Evolutionary conservation across 2,888 invertebrate genomes (phyloP), one percentile per base, ranked within the genome.

Genomic region (Heliconius cydno): DNA sequence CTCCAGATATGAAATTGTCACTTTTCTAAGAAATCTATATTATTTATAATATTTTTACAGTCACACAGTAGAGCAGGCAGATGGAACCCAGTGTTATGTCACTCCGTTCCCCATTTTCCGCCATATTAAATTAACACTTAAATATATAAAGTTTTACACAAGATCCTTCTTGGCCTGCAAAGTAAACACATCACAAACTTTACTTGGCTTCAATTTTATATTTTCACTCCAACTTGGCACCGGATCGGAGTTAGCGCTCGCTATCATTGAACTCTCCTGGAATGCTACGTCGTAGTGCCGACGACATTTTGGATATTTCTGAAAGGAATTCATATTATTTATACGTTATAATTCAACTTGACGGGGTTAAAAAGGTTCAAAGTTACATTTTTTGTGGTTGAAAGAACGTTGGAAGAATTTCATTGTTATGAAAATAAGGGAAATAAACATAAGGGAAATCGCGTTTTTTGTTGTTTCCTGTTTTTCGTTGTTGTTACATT

Each of bases 231-330:
- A 90, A 67, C 86, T 88, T 3, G 87, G 89, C 2, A 89, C 85
- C 0, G 92, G 92, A 30, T 93, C 93, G 0, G 92, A 92, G 60
- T 88, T 88, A 2, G 88, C 88, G 77, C 90, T 92, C 6, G 88
- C 90, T 0, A 85, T 83, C 0, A 88, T 82, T 0, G 90, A 89
- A 2, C 89, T 87, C 75, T 92, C 91, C 25, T 92, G 92, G 71
- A 90, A 90, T 0, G 88, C 88, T 0, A 90, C 89, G 4, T 87
- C 86, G 79, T 87, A 87, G 7, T 87, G 87, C 25, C 82, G 83
- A 71, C 73, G 85, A 84, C 52, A 86, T 83, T 22, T 80, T 79
- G 68, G 83, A 83, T 79, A 83, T 76, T 77, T 84, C 88, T 19
- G 85, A 84, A 30, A 83, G 82, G 6, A 80, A 57, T 70, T 82